Evolutionary conservation across 2,888 invertebrate species (phyloP), one percentile per base, ranked within the genome.

Genomic region (Tipula lateralis): DNA sequence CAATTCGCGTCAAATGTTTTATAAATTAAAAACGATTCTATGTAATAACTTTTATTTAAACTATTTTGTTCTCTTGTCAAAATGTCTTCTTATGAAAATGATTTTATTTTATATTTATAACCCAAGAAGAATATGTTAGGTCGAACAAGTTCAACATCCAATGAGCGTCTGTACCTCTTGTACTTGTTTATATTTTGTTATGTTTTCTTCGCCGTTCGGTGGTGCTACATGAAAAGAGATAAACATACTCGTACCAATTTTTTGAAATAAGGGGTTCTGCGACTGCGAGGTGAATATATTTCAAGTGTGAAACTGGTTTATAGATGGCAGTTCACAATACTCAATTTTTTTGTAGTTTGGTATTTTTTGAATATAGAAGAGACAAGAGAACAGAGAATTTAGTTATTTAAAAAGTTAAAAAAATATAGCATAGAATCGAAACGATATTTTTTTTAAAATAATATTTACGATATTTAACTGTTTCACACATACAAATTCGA

Each of bases 131-230:
- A 66, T 66, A 44, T 44, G 9, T 24, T 66, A 66, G 19, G 66
- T 66, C 24, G 24, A 66, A 66, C 66, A 24, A 66, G 66, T 66
- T 66, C 66, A 66, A 66, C 66, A 66, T 66, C 66, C 66, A 66
- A 66, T 66, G 66, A 66, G 66, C 66, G 66, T 66, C 66, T 66
- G 66, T 66, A 44, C 44, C 66, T 66, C 66, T 66, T 66, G 66
- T 66, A 24, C 66, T 66, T 66, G 66, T 66, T 66, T 66, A 66
- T 66, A 66, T 66, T 66, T 66, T 66, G 66, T 66, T 66, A 66
- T 66, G 66, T 66, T 66, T 66, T 66, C 24, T 66, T 66, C 66
- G 24, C 24, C 66, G 66, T 66, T 66, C 24, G 66, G 9, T 66
- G 24, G 24, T 66, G 66, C 19, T 66, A 66, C 24, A 66, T 19